These are phyloP conservation scores for Kuschelorhynchus macadamiae DNA, from an alignment of 2,888 invertebrate genomes.

Conservation along the genomic window DNA sequence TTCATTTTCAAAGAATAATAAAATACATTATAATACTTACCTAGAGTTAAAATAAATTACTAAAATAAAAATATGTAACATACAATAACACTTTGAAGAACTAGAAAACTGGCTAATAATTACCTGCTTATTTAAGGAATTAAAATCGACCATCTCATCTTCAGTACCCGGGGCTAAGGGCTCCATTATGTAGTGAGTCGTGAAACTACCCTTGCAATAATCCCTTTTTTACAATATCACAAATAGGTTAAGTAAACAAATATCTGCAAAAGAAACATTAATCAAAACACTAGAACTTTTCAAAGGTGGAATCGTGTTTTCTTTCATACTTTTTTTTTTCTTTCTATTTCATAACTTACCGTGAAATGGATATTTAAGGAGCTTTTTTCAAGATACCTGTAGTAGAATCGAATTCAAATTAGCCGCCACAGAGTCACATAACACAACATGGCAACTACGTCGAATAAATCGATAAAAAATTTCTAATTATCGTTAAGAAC, in stretches of 20 bases:
- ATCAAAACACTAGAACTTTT: constrained; percentile 5
- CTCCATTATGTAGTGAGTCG: constrained; percentile 57
- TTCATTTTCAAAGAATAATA: neutral
- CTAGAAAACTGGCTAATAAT: constrained; percentile 33
- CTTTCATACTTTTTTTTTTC: constrained; percentile 5
- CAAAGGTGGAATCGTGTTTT: neutral
- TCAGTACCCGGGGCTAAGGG: constrained; percentile 64
- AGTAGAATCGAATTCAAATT: constrained; percentile 44
- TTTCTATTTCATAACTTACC: constrained; percentile 57
- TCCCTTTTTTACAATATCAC: no score
- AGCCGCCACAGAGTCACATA: constrained; percentile 58
- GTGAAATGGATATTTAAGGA: constrained; percentile 46
- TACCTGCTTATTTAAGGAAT: constrained; percentile 62
- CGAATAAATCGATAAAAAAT: neutral
- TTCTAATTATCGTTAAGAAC: no score
- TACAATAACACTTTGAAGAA: neutral
- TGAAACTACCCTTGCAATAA: constrained; percentile 11
- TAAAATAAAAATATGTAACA: constrained; percentile 27
- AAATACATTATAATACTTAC: constrained; percentile 31
- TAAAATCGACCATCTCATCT: constrained; percentile 60
- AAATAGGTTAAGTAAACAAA: constrained; percentile 20
- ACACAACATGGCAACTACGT: constrained; percentile 54
- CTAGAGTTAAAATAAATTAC: constrained; percentile 27
- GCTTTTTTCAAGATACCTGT: constrained; percentile 31
- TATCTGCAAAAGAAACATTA: constrained; percentile 36